Base-by-base conservation (phyloP, 2,888 invertebrate species). In the Sicus ferrugineus region DNA sequence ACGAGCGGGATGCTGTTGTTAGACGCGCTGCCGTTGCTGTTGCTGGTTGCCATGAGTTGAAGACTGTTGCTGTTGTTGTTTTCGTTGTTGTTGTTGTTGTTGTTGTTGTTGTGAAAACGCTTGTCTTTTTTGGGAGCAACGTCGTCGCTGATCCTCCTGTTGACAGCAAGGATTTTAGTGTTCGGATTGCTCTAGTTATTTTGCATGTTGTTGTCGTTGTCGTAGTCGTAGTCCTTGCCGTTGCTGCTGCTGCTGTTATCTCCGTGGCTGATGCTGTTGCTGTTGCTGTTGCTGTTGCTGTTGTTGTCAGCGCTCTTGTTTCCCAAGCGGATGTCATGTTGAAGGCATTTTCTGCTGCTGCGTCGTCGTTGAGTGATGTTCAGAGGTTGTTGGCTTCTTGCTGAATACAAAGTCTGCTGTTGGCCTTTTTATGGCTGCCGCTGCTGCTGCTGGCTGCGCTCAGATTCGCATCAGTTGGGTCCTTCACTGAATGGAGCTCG, bases 321-420 rank as follows among this genome's bases (percentile, higher is more conserved):
- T 62, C 54, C 54, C 68, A 61, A 38, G 46, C 46, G 26, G 19
- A 46, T 46, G 48, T 68, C 70, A 71, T 71, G 68, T 71, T 71
- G 58, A 52, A 59, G 56, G 68, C 71, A 68, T 71, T 69, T 70
- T 71, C 63, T 58, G 30, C n/a, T n/a, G n/a, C n/a, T n/a, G n/a
- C n/a, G n/a, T n/a, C 38, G 34, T 31, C 48, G 50, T 30, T 30
- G 56, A 48, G 59, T 48, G 59, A 59, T 48, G 46, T 48, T 59
- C 30, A 59, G 48, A 46, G 48, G 48, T 48, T 67, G 58, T 59
- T 46, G 48, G 16, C 59, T 28, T 28, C 56, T 23, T 38, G 21
- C 38, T 3, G 28, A 7, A 9, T 34, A n/a, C 30, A 30, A 50
- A 6, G 11, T 28, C 30, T 30, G 28, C 38, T 38, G 34, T 34